Conservation (phyloP, 64 coral and sea anemone genomes). For the Montipora capricornis region DNA sequence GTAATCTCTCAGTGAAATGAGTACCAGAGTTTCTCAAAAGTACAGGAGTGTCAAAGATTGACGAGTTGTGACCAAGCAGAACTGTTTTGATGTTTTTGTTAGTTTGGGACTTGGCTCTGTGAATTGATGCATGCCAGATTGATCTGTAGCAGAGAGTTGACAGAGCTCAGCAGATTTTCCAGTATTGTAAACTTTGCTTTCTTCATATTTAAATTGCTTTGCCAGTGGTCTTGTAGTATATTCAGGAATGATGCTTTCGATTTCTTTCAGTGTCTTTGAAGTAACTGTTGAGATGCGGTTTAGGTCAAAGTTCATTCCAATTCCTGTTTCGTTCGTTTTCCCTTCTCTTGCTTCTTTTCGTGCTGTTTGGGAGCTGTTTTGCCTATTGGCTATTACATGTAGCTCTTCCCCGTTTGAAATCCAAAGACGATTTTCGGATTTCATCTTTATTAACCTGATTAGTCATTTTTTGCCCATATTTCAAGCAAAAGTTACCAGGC, state of each 20-base stretch:
- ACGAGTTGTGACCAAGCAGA: too few relatives aligned
- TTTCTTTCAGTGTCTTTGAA: not conserved
- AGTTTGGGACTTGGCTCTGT: not conserved
- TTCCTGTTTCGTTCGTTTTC: constrained; percentile 37
- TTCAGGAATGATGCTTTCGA: constrained; percentile 17
- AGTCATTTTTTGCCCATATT: not conserved
- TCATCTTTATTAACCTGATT: constrained; percentile 2
- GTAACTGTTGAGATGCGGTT: not conserved
- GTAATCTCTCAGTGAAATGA: too few relatives aligned
- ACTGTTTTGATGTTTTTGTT: not conserved
- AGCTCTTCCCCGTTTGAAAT: not conserved
- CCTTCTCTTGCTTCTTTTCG: constrained; percentile 54
- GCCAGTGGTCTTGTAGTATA: not conserved
- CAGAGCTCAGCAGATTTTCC: constrained; percentile 54
- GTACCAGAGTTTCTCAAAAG: too few relatives aligned
- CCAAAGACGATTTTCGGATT: constrained; percentile 28
- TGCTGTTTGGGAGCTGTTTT: not conserved
- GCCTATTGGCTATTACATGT: not conserved
- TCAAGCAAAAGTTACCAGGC: constrained; percentile 1
- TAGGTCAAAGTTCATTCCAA: constrained; percentile 33
- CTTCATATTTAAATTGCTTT: constrained; percentile 6
- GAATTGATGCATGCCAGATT: not conserved
- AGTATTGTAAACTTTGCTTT: constrained; percentile 22
- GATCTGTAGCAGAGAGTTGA: constrained; percentile 37
- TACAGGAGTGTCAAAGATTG: too few relatives aligned